phyloP scores from a whole-genome alignment of 2,888 invertebrate genomes.

The Eilema caniola region DNA sequence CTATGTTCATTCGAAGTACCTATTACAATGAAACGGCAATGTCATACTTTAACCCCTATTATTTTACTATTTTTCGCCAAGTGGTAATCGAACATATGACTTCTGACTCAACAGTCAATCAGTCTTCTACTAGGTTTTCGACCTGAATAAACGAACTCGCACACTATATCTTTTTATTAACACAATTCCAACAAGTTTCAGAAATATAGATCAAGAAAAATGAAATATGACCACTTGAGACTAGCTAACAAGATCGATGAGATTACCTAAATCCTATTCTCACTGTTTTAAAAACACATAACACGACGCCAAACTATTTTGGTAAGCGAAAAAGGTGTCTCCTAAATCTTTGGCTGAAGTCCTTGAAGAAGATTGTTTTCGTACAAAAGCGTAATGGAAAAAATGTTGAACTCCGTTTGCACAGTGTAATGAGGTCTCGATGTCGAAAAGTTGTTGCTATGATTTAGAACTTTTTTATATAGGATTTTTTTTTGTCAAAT shows the following conservation, averaged over 20 bases:
- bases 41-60: no score
- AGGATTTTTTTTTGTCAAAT: no score
- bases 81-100: no score
- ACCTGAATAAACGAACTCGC: no score
- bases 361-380: constrained; percentile 50
- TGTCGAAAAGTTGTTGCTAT: constrained; percentile 6
- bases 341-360: constrained; percentile 40
- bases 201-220: constrained; percentile 5
- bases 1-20: no score
- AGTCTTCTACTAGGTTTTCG: no score
- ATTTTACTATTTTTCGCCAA: no score
- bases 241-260: constrained; percentile 29
- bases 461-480: no score
- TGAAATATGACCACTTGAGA: not conserved
- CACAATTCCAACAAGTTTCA: not conserved
- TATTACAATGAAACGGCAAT: no score
- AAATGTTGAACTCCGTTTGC: constrained; percentile 29
- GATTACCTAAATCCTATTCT: constrained; percentile 47
- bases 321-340: constrained; percentile 44
- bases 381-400: constrained; percentile 43
- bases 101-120: no score
- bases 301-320: constrained; percentile 49
- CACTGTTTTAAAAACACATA: constrained; percentile 51
- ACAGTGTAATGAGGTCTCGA: constrained; percentile 35
- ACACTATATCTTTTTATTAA: not conserved